Evolutionary conservation across 2,797 vertebrate species (phyloP).

Genomic region (Coreius guichenoti): DNA sequence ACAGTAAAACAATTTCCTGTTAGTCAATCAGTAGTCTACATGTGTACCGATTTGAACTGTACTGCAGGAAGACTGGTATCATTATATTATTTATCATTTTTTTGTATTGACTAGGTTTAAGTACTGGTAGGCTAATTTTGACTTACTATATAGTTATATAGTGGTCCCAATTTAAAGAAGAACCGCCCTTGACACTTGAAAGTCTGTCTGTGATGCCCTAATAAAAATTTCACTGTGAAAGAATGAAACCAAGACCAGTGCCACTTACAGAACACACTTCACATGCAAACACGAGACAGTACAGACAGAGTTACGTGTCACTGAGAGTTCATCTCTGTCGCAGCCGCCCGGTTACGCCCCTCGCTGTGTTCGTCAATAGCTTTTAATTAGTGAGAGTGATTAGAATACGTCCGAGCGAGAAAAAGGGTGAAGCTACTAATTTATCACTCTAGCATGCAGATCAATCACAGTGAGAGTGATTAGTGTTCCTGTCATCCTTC

Average conservation of each 20-base stretch:
- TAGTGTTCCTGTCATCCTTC: conserved; percentile 84
- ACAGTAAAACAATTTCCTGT: too few species aligned
- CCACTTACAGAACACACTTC: conserved; percentile 19
- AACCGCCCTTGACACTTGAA: neutral
- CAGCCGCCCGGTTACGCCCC: conserved; percentile 53
- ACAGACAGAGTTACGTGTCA: conserved; percentile 45
- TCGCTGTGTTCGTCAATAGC: conserved; percentile 71
- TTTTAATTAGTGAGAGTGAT: conserved; percentile 83
- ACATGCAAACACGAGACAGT: neutral
- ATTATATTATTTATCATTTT: too few species aligned
- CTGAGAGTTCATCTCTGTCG: conserved; percentile 45
- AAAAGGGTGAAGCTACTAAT: conserved; percentile 75
- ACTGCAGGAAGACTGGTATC: too few species aligned
- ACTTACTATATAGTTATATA: neutral
- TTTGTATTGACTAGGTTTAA: neutral
- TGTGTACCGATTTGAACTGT: too few species aligned
- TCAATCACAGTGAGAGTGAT: conserved; percentile 83
- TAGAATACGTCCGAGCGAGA: conserved; percentile 80
- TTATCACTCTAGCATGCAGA: conserved; percentile 76
- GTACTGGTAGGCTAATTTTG: neutral
- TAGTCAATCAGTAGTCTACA: too few species aligned
- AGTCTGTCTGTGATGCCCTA: neutral
- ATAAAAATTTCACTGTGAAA: neutral
- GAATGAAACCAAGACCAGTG: neutral
- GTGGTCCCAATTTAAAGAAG: neutral